Base-by-base conservation (phyloP, 2,797 vertebrate genomes). In the Enteromius afrohamiltoni region DNA sequence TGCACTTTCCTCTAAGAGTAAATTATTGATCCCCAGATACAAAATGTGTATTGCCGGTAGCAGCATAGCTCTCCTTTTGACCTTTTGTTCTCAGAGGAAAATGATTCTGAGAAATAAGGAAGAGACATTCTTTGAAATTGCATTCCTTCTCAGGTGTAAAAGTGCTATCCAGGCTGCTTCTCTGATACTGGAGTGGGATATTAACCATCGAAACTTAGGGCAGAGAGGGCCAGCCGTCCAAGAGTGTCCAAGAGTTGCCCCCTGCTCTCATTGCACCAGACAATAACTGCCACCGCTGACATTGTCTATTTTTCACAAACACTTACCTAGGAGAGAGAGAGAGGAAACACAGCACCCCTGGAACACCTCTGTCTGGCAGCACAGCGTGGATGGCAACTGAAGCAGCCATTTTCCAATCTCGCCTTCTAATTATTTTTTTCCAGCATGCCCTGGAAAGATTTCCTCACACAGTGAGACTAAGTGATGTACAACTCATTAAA, bases 221-320 rank as follows among this genome's bases (percentile, higher is more conserved):
- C 53, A 0, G 70, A 71, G 60, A 68, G 68, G 64, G 60, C 60
- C 70, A 71, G 23, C 71, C 13, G 19, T 84, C 80, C 42, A 65
- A 82, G 75, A 62, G n/a, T 83, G n/a, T 84, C 80, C 49, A 65
- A 83, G 75, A 62, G n/a, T 83, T 68, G 49, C 62, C 76, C 45
- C 80, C 55, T 21, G 68, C 69, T 88, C 80, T 87, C 85, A 67
- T 86, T 83, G 80, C 51, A 83, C 49, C 81, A 77, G 75, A 87
- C 86, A 88, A 88, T 88, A 88, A 85, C 85, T 69, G 79, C 83
- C 73, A 83, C 79, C 37, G 73, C 78, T 88, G 88, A 87, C 86
- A 88, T 76, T 60, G 68, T 82, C 83, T 47, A 89, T 89, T 89
- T 87, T 84, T 89, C 88, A 85, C 74, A 83, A 64, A 71, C 80